A percentile compares a stretch with the other conserved stretches of the same genome.
Evolutionary conservation across 2,888 invertebrate species (phyloP).

Genomic region (Neoscelio sp.): DNA sequence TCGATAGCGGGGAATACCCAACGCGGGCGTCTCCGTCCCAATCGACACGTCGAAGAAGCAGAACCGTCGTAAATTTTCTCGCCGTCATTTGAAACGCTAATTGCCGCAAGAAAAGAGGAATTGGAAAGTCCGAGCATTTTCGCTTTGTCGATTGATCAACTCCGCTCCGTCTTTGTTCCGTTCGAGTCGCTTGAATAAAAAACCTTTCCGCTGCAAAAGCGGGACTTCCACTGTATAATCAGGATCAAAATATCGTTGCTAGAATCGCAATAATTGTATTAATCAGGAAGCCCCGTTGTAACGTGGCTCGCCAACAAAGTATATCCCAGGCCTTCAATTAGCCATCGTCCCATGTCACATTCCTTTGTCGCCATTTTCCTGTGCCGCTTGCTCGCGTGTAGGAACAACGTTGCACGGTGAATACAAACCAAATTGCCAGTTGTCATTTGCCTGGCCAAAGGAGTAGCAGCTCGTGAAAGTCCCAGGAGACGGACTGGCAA

Average conservation of each 20-base stretch:
- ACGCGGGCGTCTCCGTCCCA: background rate
- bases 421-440: conserved; percentile 47
- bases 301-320: conserved; percentile 34
- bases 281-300: conserved; percentile 21
- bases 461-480: conserved; percentile 18
- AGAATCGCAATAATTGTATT: conserved; percentile 36
- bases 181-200: conserved; percentile 44
- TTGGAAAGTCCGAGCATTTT: no score
- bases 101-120: no score
- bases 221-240: conserved; percentile 32
- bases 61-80: background rate
- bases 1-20: conserved; percentile 17
- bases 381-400: conserved; percentile 45
- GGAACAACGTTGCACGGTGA: conserved; percentile 43
- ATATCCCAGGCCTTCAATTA: conserved; percentile 48
- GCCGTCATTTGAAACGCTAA: no score
- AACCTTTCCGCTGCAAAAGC: conserved; percentile 33
- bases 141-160: conserved; percentile 5
- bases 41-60: no score
- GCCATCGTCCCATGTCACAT: conserved; percentile 59
- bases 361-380: conserved; percentile 61
- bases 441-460: conserved; percentile 52
- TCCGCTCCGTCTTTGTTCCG: conserved; percentile 8
- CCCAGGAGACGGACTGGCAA: conserved; percentile 20
- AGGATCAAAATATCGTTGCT: conserved; percentile 34